Percentiles rank a stretch among this genome's conserved stretches.
These are phyloP conservation scores for human DNA, from an alignment of 2,113 vertebrate species.

Conservation along the genomic window DNA sequence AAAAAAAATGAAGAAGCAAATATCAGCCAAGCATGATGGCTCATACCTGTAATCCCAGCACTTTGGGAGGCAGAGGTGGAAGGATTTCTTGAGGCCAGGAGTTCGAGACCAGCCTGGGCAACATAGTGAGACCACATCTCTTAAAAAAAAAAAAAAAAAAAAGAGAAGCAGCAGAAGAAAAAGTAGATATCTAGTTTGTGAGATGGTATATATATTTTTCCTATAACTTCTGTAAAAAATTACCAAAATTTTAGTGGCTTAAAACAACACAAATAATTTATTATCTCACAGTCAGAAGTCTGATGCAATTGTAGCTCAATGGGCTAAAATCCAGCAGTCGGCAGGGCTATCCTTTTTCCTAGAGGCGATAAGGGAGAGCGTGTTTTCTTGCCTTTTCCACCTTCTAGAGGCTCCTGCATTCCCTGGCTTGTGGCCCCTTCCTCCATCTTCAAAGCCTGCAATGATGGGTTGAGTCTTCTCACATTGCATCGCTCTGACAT, in stretches of 20 bases:
- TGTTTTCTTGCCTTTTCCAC: neutral
- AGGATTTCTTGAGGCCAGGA: too few relatives aligned
- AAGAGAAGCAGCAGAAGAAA: neutral
- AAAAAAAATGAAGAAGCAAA: neutral
- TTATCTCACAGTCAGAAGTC: neutral
- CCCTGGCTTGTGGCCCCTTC: neutral
- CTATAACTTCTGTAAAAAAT: neutral
- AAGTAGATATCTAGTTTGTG: neutral
- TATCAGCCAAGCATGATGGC: too few relatives aligned
- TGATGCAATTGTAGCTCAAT: neutral
- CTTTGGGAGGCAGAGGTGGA: too few relatives aligned
- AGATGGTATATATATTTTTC: neutral
- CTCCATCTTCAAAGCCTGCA: neutral
- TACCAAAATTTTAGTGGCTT: neutral
- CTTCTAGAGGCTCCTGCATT: neutral
- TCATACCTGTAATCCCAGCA: too few relatives aligned
- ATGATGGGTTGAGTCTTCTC: neutral
- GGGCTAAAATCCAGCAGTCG: neutral
- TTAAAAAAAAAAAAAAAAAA: too few relatives aligned
- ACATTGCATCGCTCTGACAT: neutral
- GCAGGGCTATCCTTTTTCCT: neutral
- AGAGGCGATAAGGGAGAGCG: neutral
- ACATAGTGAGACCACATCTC: too few relatives aligned
- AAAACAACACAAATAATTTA: neutral
- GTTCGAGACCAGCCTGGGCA: too few relatives aligned